Percentiles rank a stretch among this genome's conserved stretches.
Evolutionary conservation across 2,113 vertebrate genomes (phyloP).

Genomic region (Triplophysa tibetana): DNA sequence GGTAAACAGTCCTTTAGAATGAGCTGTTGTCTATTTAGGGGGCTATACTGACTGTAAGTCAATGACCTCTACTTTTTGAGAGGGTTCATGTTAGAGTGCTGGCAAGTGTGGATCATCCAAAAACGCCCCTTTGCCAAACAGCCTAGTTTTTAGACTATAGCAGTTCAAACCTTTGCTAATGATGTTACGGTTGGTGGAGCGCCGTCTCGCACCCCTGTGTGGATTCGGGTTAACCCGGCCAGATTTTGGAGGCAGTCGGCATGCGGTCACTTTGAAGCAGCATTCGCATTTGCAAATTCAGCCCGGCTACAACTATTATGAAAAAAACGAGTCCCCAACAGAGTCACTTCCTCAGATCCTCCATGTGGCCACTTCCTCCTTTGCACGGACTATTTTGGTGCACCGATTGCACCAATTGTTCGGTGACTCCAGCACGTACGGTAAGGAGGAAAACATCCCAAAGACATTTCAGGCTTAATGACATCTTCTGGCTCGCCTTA

Average conservation of each 20-base stretch:
- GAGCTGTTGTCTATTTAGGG: slow-evolving; percentile 37
- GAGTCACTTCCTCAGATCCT: slow-evolving; percentile 42
- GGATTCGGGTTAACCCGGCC: slow-evolving; percentile 15
- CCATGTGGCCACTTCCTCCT: slow-evolving; percentile 45
- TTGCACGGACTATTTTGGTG: slow-evolving; percentile 37
- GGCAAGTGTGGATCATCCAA: not conserved
- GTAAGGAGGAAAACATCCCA: not conserved
- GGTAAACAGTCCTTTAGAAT: slow-evolving; percentile 45
- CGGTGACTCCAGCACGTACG: slow-evolving; percentile 6
- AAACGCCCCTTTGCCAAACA: slow-evolving; percentile 30
- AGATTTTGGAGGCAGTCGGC: slow-evolving; percentile 6
- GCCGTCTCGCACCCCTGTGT: slow-evolving; percentile 9
- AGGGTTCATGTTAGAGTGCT: slow-evolving; percentile 9
- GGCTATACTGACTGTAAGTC: slow-evolving; percentile 11
- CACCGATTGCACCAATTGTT: slow-evolving; percentile 31
- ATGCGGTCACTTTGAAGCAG: slow-evolving; percentile 46
- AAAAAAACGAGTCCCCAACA: slow-evolving; percentile 27
- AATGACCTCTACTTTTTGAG: slow-evolving; percentile 17
- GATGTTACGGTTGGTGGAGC: not conserved
- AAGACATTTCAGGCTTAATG: slow-evolving; percentile 9
- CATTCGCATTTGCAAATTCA: slow-evolving; percentile 40
- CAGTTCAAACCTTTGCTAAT: slow-evolving; percentile 22
- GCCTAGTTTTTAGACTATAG: not conserved
- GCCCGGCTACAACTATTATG: slow-evolving; percentile 26
- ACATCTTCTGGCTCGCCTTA: slow-evolving; percentile 11